Conservation (phyloP, 2,113 vertebrate genomes). For the Actenoides hombroni region DNA sequence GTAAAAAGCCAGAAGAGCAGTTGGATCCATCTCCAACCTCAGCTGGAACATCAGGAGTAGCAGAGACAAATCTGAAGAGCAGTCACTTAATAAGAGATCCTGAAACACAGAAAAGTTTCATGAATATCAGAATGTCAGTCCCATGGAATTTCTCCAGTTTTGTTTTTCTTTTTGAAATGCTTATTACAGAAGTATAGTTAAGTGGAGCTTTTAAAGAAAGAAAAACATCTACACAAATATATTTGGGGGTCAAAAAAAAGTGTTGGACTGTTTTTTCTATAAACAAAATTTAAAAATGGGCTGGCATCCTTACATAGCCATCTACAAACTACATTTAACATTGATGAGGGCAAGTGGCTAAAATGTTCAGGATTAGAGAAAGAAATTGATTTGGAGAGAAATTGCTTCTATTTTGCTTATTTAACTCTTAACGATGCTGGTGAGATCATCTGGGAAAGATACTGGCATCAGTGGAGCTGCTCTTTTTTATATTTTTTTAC, state of each 20-base stretch:
- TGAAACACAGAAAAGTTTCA: not conserved
- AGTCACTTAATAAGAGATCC: not conserved
- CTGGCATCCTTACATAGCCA: not conserved
- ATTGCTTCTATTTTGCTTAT: not conserved
- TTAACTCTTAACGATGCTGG: not conserved
- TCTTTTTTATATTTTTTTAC: not conserved
- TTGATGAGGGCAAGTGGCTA: not conserved
- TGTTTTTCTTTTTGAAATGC: not conserved
- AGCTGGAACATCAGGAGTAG: not conserved
- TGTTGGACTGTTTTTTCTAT: not conserved
- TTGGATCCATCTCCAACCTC: not conserved
- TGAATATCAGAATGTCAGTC: not conserved
- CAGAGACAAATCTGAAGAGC: not conserved
- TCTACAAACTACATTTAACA: not conserved
- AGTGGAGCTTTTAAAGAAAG: not conserved
- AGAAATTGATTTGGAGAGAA: not conserved
- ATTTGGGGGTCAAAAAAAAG: not conserved
- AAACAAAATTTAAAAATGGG: not conserved
- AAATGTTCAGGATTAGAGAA: not conserved
- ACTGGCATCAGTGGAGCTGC: not conserved
- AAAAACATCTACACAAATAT: fast-evolving
- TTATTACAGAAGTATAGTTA: not conserved
- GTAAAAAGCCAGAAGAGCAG: not conserved
- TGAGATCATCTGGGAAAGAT: not conserved
- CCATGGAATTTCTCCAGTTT: not conserved